Evolutionary conservation across 35 echinoderm and acorn worm species (phyloP), one percentile per base, ranked within the genome.

Genomic region (Heliocidaris erythrogramma): DNA sequence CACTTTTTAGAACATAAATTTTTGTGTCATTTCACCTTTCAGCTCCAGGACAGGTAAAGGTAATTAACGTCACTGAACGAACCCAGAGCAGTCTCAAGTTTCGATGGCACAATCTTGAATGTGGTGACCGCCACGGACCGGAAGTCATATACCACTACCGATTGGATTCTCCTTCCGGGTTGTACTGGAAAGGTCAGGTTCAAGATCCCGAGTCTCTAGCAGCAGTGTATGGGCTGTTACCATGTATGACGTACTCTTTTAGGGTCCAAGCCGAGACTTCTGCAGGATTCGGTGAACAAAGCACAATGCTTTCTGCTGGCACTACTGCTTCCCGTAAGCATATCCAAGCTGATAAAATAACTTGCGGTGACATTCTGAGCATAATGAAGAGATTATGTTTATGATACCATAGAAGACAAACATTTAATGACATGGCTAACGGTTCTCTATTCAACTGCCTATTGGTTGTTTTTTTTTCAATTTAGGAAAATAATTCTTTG

Each of bases 111-210:
- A 59, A 47, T n/a, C 50, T 92, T 14, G 91, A 92, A 48, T 92
- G 91, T 59, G 48, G 91, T 12, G n/a, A 59, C 11, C 91, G 91
- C 1, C 91, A 92, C 30, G 91, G 91, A 49, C 91, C 91, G 91
- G 91, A 92, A 92, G 49, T 92, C 91, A 59, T 92, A 30, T 92
- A 92, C 50, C 91, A 92, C 48, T 92, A 92, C n/a, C 49, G 48
- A 48, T 48, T 92, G 17, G 91, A 92, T 18, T 30, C 91, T 13
- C 31, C 91, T 92, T 92, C 91, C 91, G 91, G 91, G 47, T 32
- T 30, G 30, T 30, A 30, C 47, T 50, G 50, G 91, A 24, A 29
- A 13, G 91, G 91, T 16, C 91, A 92, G 91, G 48, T 92, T 11
- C 91, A 92, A 24, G 91, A 92, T 30, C 91, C 91, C 49, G 48